phyloP scores from a whole-genome alignment of 2,113 vertebrate genomes.

The Donacobius atricapilla region DNA sequence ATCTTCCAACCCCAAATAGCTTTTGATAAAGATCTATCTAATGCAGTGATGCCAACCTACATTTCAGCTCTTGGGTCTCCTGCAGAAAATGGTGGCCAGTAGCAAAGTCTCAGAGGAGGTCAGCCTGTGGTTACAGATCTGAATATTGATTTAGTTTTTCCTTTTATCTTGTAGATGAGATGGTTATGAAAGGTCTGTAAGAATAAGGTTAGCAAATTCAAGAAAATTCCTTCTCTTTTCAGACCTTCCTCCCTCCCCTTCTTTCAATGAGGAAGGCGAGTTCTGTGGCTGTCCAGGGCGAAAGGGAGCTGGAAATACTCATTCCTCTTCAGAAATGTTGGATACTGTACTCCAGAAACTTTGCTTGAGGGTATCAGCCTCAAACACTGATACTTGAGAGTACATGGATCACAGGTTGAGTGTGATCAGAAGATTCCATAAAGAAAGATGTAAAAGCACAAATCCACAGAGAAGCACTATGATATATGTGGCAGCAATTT shows the following conservation, averaged over 20 bases:
- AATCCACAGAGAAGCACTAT: not conserved
- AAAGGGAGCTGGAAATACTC: not conserved
- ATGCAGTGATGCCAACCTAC: not conserved
- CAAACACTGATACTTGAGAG: not conserved
- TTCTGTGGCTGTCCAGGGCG: not conserved
- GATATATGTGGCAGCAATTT: not conserved
- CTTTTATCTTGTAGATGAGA: not conserved
- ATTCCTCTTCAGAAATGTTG: not conserved
- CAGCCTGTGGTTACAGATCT: not conserved
- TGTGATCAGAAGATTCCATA: not conserved
- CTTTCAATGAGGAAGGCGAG: not conserved
- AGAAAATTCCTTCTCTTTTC: not conserved
- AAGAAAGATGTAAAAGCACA: not conserved
- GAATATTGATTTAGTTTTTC: not conserved
- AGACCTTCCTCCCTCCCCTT: not conserved
- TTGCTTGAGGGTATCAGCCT: not conserved
- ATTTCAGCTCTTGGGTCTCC: not conserved
- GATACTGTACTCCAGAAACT: not conserved
- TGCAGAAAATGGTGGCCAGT: not conserved
- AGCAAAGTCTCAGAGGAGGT: not conserved
- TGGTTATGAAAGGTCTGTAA: not conserved
- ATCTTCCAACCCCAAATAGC: slow-evolving; percentile 13
- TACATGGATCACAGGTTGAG: not conserved
- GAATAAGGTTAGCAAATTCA: not conserved
- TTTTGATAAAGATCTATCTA: slow-evolving; percentile 20